A percentile compares a stretch with the other conserved stretches of the same genome.
Evolutionary conservation across 2,797 vertebrate genomes (phyloP).

Genomic region (Chiloscyllium punctatum): DNA sequence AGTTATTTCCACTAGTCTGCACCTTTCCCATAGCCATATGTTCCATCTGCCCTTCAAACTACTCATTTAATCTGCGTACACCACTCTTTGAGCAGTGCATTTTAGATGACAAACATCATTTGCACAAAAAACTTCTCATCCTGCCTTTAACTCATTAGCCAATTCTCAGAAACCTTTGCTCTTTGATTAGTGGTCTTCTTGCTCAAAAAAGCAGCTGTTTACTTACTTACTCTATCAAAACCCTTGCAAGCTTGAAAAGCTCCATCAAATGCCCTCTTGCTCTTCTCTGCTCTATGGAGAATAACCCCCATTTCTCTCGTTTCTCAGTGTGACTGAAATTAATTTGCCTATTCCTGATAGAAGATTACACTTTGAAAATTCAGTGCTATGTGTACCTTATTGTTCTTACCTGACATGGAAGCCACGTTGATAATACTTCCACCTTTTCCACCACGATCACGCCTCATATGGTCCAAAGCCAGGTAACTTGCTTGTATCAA

Average conservation of each 20-base stretch:
- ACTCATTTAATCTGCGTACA: neutral
- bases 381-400: neutral
- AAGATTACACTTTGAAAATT: neutral
- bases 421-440: slow-evolving; percentile 20
- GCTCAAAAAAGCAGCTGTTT: neutral
- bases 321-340: neutral
- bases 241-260: neutral
- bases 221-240: neutral
- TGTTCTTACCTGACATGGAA: slow-evolving; percentile 28
- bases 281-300: neutral
- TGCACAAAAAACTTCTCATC: neutral
- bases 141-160: neutral
- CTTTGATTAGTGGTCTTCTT: neutral
- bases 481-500: slow-evolving; percentile 34
- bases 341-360: neutral
- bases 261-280: neutral
- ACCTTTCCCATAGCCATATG: too few species aligned
- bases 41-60: too few species aligned
- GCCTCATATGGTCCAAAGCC: slow-evolving; percentile 33
- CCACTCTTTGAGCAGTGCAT: neutral
- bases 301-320: neutral
- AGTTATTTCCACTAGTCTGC: too few species aligned
- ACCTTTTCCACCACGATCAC: neutral
- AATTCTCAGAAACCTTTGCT: neutral
- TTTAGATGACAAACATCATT: neutral